Conservation (phyloP, 2,113 vertebrate species). For the Helogale parvula region DNA sequence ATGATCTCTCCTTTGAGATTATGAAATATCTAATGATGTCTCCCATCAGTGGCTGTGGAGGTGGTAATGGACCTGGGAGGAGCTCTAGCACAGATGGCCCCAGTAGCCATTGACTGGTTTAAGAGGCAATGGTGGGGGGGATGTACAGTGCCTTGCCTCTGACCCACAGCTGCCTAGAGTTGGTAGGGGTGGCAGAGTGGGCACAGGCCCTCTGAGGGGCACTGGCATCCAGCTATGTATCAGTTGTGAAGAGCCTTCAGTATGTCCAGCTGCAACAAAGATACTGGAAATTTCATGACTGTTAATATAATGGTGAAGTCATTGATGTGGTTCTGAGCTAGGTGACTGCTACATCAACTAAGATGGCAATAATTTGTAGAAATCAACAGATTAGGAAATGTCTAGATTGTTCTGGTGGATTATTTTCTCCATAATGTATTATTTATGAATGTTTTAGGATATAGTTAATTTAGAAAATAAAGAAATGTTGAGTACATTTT, state of each 20-base stretch:
- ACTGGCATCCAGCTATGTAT: background rate
- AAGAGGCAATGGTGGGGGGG: background rate
- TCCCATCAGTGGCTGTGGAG: background rate
- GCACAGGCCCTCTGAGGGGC: background rate
- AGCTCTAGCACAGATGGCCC: background rate
- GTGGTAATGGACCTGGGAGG: background rate
- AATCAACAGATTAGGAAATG: conserved; percentile 29
- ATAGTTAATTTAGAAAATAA: conserved; percentile 9
- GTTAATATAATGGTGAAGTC: background rate
- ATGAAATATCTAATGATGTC: background rate
- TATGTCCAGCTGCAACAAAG: background rate
- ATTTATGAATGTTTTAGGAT: background rate
- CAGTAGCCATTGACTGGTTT: background rate
- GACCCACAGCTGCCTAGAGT: background rate
- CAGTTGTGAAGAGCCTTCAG: background rate
- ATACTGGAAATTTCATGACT: background rate
- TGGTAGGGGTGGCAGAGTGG: background rate
- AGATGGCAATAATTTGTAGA: background rate
- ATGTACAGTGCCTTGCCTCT: background rate
- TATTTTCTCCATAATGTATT: background rate
- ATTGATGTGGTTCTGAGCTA: background rate
- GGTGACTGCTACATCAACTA: background rate
- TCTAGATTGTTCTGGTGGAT: background rate
- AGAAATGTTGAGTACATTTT: conserved; percentile 6
- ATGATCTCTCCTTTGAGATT: background rate